Evolutionary conservation across 2,797 vertebrate species (phyloP).

Genomic region (Mallotus villosus): DNA sequence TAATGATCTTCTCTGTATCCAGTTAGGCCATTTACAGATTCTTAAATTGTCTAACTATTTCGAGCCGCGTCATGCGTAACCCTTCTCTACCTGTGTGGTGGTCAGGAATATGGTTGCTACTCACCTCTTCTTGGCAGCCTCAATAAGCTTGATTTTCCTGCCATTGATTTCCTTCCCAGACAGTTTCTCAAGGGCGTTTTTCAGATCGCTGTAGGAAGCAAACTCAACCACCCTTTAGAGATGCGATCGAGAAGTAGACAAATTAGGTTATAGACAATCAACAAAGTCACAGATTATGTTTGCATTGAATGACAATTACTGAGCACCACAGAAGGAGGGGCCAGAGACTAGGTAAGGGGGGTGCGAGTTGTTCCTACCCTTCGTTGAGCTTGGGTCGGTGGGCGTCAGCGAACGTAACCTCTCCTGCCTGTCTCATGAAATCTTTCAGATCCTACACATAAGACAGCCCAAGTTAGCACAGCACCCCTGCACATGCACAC

Average conservation of each 20-base stretch:
- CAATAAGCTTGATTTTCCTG: conserved; percentile 95
- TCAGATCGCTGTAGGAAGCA: conserved; percentile 94
- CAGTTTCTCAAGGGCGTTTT: conserved; percentile 96
- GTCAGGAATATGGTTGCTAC: conserved; percentile 12
- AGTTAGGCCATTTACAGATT: too few relatives aligned
- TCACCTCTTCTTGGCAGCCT: conserved; percentile 88
- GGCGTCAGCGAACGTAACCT: conserved; percentile 97
- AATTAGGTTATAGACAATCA: background rate
- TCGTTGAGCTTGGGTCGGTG: conserved; percentile 95
- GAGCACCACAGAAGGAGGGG: background rate
- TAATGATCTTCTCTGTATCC: too few relatives aligned
- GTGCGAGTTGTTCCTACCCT: conserved; percentile 76
- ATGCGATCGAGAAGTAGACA: background rate
- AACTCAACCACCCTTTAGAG: conserved; percentile 91
- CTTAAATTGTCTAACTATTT: too few relatives aligned
- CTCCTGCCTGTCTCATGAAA: conserved; percentile 99
- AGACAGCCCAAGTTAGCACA: conserved; percentile 63
- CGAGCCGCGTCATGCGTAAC: background rate
- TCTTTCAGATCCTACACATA: conserved; percentile 96
- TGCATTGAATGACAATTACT: background rate
- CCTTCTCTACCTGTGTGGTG: background rate
- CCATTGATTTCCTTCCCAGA: conserved; percentile 98
- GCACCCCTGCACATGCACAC: conserved; percentile 26
- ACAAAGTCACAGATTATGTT: background rate
- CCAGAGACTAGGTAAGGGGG: background rate